phyloP scores from a whole-genome alignment of 2,797 vertebrate genomes.

The Phoebastria nigripes region DNA sequence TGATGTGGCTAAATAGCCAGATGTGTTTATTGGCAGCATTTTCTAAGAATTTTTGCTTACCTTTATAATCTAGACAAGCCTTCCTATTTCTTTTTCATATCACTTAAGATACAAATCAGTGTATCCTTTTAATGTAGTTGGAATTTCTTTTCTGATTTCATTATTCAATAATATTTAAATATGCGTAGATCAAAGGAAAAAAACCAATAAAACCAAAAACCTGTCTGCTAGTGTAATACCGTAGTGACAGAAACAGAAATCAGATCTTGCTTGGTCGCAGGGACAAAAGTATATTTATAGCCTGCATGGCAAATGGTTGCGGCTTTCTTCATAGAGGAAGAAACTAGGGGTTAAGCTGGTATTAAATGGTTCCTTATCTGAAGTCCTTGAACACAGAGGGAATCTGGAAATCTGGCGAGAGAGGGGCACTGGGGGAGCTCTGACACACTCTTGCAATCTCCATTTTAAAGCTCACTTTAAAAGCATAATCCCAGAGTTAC shows the following conservation, averaged over 20 bases:
- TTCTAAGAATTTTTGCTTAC: background rate
- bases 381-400: background rate
- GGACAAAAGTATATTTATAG: background rate
- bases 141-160: background rate
- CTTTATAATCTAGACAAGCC: background rate
- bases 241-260: background rate
- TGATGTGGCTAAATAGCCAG: background rate
- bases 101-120: background rate
- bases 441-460: background rate
- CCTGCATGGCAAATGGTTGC: background rate
- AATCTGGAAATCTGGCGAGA: background rate
- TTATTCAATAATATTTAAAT: slow-evolving; percentile 9
- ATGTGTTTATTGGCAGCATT: background rate
- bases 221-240: background rate
- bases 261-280: background rate
- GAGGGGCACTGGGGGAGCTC: background rate
- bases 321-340: background rate
- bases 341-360: background rate
- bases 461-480: background rate
- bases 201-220: background rate
- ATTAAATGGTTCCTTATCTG: background rate
- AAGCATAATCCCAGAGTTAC: background rate
- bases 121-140: background rate
- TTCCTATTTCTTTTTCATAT: background rate
- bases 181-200: background rate